Conservation (phyloP, 2,113 vertebrate species). For the Dolichotis patagonum region DNA sequence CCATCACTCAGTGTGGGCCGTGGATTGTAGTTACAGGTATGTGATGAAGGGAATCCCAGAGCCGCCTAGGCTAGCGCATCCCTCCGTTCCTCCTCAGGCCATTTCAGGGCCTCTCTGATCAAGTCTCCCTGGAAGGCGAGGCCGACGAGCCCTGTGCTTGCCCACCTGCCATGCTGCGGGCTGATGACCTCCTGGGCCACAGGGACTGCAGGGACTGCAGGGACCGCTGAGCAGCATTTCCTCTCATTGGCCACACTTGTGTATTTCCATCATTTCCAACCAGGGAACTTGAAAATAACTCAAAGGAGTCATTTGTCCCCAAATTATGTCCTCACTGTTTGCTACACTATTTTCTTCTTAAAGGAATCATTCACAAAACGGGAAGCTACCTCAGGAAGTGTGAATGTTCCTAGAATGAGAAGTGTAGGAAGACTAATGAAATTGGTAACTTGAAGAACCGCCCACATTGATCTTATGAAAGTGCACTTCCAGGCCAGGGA, state of each 20-base stretch:
- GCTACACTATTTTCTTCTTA: background rate
- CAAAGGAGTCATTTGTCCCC: background rate
- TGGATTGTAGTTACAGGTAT: background rate
- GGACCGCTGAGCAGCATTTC: background rate
- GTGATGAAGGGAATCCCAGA: background rate
- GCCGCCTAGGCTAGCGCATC: background rate
- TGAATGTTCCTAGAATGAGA: background rate
- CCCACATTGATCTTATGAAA: background rate
- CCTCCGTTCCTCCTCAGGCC: no score
- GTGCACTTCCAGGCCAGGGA: no score
- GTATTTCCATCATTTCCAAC: background rate
- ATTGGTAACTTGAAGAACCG: background rate
- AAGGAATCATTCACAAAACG: slow-evolving; percentile 1
- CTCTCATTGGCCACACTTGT: background rate
- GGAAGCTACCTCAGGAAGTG: background rate
- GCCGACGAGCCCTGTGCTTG: background rate
- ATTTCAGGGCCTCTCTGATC: background rate
- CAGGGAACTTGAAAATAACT: background rate
- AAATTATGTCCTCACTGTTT: background rate
- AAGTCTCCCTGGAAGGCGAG: background rate
- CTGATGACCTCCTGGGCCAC: background rate
- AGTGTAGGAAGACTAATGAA: background rate
- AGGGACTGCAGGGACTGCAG: fast-evolving
- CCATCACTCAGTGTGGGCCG: background rate
- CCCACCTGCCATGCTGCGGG: no score